Evolutionary conservation across 2,797 vertebrate species (phyloP).

Genomic region (Lindbergichthys nudifrons): DNA sequence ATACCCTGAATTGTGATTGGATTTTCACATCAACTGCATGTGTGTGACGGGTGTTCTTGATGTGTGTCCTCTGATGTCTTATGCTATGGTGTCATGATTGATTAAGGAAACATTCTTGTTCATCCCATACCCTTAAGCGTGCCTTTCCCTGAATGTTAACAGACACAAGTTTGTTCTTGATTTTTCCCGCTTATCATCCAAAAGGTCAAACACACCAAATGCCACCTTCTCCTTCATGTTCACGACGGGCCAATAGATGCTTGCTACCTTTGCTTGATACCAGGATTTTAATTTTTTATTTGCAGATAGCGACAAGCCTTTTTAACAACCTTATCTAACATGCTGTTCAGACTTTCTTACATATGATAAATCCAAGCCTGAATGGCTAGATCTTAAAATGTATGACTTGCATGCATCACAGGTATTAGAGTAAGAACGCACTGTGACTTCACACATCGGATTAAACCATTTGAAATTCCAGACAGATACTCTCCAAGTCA

Average conservation of each 20-base stretch:
- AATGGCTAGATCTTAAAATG: not conserved
- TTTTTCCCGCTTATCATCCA: conserved; percentile 29
- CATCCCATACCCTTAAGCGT: conserved; percentile 25
- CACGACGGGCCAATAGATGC: not conserved
- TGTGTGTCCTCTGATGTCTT: conserved; percentile 7
- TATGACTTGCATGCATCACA: not conserved
- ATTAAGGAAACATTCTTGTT: conserved; percentile 28
- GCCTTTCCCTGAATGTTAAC: conserved; percentile 10
- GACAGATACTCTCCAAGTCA: not conserved
- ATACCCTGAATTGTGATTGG: conserved; percentile 35
- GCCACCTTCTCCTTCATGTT: not conserved
- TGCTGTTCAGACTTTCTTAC: not conserved
- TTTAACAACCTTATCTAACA: conserved; percentile 2
- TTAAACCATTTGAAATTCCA: conserved; percentile 44
- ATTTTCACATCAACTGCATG: conserved; percentile 42
- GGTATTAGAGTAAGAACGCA: not conserved
- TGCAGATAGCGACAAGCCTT: conserved; percentile 6
- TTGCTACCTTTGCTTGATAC: not conserved
- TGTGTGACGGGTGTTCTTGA: conserved; percentile 6
- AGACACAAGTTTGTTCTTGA: conserved; percentile 35
- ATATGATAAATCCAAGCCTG: not conserved
- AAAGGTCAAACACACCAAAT: conserved; percentile 25
- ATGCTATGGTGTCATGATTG: conserved; percentile 2
- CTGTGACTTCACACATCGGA: conserved; percentile 9
- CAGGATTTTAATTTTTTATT: conserved; percentile 7